These are phyloP conservation scores for Chaenodraco wilsoni DNA, from an alignment of 2,797 vertebrate species.

Conservation along the genomic window DNA sequence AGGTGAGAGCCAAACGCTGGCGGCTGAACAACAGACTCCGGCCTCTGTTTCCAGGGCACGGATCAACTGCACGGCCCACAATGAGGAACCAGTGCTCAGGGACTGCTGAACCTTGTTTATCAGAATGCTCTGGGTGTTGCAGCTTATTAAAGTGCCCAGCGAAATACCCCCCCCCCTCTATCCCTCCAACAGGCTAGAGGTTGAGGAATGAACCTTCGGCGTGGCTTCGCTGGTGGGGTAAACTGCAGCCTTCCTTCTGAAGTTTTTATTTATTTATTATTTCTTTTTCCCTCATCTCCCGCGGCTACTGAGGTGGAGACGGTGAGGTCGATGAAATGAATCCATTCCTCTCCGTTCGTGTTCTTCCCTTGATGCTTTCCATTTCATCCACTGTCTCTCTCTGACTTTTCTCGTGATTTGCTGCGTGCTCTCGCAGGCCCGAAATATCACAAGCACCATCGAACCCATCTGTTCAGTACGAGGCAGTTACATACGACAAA, in stretches of 20 bases:
- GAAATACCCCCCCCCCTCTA: conserved; percentile 53
- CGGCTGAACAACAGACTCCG: conserved; percentile 58
- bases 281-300: conserved; percentile 28
- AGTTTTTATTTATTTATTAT: conserved; percentile 53
- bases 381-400: conserved; percentile 65
- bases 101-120: conserved; percentile 73
- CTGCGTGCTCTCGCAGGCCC: conserved; percentile 39
- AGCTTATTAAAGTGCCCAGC: conserved; percentile 81
- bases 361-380: conserved; percentile 57
- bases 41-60: conserved; percentile 50
- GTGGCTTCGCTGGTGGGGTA: conserved; percentile 43
- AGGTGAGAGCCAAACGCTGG: conserved; percentile 50
- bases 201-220: conserved; percentile 62
- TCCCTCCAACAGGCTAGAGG: conserved; percentile 45
- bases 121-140: conserved; percentile 79
- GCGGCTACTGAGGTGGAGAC: conserved; percentile 72
- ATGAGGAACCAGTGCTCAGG: conserved; percentile 58
- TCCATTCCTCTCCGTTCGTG: conserved; percentile 75
- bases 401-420: conserved; percentile 44
- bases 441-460: conserved; percentile 70
- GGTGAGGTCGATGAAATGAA: conserved; percentile 70
- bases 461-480: conserved; percentile 65
- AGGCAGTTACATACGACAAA: conserved; percentile 65
- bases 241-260: conserved; percentile 66
- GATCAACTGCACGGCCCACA: conserved; percentile 60